Conservation (phyloP, 1,140 invertebrate genomes). For the Papilio machaon region DNA sequence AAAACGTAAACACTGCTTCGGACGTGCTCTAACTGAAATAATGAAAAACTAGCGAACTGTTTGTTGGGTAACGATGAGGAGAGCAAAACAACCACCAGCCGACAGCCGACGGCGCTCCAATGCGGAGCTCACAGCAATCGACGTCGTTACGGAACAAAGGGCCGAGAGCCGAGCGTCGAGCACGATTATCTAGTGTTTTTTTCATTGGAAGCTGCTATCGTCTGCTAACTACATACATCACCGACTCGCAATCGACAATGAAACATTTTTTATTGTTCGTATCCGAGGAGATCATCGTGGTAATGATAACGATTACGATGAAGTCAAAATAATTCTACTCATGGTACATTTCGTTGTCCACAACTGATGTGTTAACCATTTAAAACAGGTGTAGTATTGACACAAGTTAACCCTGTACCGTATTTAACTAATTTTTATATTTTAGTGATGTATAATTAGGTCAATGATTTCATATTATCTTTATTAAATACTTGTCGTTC, state of each 20-base stretch:
- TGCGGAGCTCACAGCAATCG: slow-evolving; percentile 9
- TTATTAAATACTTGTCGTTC: not conserved
- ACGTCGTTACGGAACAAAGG: slow-evolving; percentile 12
- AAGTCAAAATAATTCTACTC: not conserved
- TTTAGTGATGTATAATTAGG: not conserved
- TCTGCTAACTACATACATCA: not conserved
- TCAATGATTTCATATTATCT: not conserved
- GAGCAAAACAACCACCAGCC: slow-evolving; percentile 13
- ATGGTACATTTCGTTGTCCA: not conserved
- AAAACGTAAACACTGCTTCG: not conserved
- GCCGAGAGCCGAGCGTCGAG: not conserved
- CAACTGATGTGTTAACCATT: not conserved
- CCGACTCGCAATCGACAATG: slow-evolving; percentile 1
- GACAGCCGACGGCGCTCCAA: not conserved
- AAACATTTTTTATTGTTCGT: not conserved
- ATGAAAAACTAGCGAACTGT: slow-evolving; percentile 5
- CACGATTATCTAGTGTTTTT: not conserved
- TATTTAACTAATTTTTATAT: not conserved
- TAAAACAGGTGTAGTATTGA: not conserved
- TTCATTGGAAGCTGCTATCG: not conserved
- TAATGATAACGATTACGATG: not conserved
- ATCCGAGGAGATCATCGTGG: not conserved
- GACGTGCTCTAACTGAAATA: not conserved
- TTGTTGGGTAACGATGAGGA: slow-evolving; percentile 2
- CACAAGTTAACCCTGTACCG: no score